Conservation (phyloP, 2,113 vertebrate genomes). For the Eurypyga helias region DNA sequence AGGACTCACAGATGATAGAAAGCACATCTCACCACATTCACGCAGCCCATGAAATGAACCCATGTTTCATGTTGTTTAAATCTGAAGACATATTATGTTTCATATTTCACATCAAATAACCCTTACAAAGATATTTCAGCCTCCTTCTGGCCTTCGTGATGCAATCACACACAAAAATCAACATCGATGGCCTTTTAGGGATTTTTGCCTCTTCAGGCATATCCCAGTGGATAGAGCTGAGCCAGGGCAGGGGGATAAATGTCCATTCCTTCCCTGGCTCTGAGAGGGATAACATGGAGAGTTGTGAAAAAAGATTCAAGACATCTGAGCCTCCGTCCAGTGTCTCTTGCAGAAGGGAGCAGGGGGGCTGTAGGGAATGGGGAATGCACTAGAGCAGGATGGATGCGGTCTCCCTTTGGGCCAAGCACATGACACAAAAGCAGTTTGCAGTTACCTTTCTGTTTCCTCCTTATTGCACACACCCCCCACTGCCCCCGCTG, state of each 20-base stretch:
- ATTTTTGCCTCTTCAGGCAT: not conserved
- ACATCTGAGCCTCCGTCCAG: rapidly evolving
- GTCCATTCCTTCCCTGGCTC: not conserved
- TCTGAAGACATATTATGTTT: not conserved
- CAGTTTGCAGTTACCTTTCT: not conserved
- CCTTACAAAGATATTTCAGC: not conserved
- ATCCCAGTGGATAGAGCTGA: not conserved
- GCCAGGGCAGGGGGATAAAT: not conserved
- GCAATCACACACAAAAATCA: not conserved
- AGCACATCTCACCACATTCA: not conserved
- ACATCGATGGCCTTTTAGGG: not conserved
- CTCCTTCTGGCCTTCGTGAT: not conserved
- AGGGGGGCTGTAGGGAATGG: not conserved
- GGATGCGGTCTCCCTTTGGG: not conserved
- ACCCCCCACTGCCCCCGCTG: too few species aligned
- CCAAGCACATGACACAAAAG: not conserved
- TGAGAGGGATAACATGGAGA: not conserved
- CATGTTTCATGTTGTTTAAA: not conserved
- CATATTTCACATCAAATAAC: not conserved
- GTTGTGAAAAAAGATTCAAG: not conserved
- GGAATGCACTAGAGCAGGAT: not conserved
- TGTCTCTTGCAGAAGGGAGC: not conserved
- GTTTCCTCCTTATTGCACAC: not conserved
- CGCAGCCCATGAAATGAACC: not conserved
- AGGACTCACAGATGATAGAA: not conserved